Base-by-base conservation (phyloP, 2,113 vertebrate genomes). In the Osmerus eperlanus region DNA sequence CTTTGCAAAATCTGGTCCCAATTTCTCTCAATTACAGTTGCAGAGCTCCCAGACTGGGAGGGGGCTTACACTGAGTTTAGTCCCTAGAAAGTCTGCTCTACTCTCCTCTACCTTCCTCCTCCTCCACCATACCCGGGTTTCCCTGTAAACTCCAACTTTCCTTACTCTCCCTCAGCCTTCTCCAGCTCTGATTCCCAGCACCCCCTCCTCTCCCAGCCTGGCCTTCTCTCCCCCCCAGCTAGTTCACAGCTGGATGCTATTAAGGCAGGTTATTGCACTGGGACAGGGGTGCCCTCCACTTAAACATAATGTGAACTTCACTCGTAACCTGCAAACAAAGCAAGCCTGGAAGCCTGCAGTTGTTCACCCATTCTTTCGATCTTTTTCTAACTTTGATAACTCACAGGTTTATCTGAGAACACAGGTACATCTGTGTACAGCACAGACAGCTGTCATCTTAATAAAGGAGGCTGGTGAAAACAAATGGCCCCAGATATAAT, bases 21-120 rank as follows among this genome's bases (percentile, higher is more conserved):
- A 91, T 92, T 92, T 91, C 69, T 72, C 83, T 70, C 77, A 87
- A 89, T 89, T 90, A 90, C 83, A 85, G 83, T 81, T 77, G 85
- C 83, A 79, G 78, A 80, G 84, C 83, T 81, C 80, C 81, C 78
- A 80, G 81, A 80, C 18, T 58, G 47, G 23, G 23, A 54, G 56
- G 68, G 41, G 63, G 18, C 78, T 71, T 68, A 68, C 69, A 79
- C 59, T 54, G 69, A 63, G 70, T 80, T 77, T 67, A 81, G 77
- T 70, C 63, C 72, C 77, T 78, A 70, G 70, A 66, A n/a, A 77
- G 66, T 76, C 62, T 77, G 69, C 53, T 64, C 14, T 67, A 67
- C 55, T 58, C 71, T 74, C 70, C 41, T 47, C 55, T 25, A 72
- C 41, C 55, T 47, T 47, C 19, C 19, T 9, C 61, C 54, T 65